Evolutionary conservation across 2,113 vertebrate species (phyloP).

Genomic region (Calidris pugnax): DNA sequence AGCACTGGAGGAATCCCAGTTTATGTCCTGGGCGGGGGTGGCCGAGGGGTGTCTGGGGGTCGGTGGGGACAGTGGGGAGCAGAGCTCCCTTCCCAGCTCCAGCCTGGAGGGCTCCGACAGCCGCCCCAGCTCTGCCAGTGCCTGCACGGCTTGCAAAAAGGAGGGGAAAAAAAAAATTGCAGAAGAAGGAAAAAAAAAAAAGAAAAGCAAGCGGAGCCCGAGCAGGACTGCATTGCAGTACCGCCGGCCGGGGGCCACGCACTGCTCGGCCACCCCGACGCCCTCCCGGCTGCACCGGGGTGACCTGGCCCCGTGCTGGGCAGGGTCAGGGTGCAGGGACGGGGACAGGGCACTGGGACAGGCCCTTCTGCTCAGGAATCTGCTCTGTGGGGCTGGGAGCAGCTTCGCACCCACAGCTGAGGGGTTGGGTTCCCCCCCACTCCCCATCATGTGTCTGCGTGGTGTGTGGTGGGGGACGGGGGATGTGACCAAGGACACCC

Average conservation of each 20-base stretch:
- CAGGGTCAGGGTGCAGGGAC: background rate
- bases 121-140: background rate
- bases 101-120: background rate
- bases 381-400: background rate
- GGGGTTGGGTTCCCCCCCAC: background rate
- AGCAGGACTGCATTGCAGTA: slow-evolving; percentile 73
- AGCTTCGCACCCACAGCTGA: rapidly evolving
- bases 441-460: background rate
- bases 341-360: background rate
- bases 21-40: background rate
- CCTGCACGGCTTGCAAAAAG: background rate
- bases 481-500: background rate
- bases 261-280: background rate
- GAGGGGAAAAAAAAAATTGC: background rate
- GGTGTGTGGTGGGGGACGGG: rapidly evolving
- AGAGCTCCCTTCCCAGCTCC: background rate
- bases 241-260: background rate
- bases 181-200: background rate
- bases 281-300: background rate
- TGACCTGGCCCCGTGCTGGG: rapidly evolving
- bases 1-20: background rate
- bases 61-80: background rate
- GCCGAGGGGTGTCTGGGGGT: background rate
- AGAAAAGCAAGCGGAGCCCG: background rate
- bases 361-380: background rate